Base-by-base conservation (phyloP, 1,140 invertebrate species). In the Drosophila leontia region DNA sequence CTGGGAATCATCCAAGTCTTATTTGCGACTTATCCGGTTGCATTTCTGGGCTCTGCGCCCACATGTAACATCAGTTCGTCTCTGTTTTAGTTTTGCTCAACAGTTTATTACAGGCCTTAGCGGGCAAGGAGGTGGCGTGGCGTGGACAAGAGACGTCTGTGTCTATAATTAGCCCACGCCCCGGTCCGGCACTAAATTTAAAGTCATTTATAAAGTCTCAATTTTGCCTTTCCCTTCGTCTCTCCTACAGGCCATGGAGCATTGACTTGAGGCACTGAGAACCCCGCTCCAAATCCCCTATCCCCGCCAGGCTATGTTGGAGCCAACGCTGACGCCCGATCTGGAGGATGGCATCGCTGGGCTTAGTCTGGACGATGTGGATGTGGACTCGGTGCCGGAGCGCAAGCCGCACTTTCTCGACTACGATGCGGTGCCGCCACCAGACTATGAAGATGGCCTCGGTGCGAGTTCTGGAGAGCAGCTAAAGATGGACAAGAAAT, bases 351-450 rank as follows among this genome's bases (percentile, higher is more conserved):
- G 74, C 56, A 59, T 78, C 3, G 64, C 74, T 23, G 75, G 56
- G 3, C 75, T 78, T 13, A 69, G 76, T 26, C 23, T 78, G 12
- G 76, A 78, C 8, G 82, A 86, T 13, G 77, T 87, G 7, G 90
- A 90, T 47, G 78, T 92, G 9, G 88, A 92, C 64, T 81, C 75
- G 8, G 85, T 93, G 39, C 70, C 92, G 12, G 86, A 93, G 34
- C 93, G 93, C 67, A 93, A 94, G 59, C 94, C 94, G 15, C 94
- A 94, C 82, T 95, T 95, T 70, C 91, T 95, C n/a, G 94, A 95
- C 78, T 94, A 95, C 75, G 94, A 94, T 82, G 94, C 94, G 50
- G 93, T 94, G 53, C 92, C 93, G 37, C 94, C 94, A 47, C 93
- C 94, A 17, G 93, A 93, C 64, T 94, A 94, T 34, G 94, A 94